Evolutionary conservation across 2,888 invertebrate genomes (phyloP).

Genomic region (Laspeyria flexula): DNA sequence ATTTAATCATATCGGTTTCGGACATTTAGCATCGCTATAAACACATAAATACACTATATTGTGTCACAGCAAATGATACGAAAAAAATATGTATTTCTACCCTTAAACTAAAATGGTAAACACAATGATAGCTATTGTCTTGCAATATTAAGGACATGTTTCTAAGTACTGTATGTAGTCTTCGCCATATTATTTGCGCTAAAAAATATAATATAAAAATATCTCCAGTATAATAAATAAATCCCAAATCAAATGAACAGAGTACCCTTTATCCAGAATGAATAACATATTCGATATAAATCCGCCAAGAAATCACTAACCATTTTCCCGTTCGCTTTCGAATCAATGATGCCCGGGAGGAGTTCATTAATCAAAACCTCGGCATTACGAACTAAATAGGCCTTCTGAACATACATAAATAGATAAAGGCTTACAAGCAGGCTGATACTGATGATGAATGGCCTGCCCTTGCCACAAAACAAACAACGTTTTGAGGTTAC

Average conservation of each 20-base stretch:
- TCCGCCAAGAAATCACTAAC: constrained; percentile 35
- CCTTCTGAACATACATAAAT: constrained; percentile 29
- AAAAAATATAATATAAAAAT: too few species aligned
- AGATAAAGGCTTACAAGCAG: constrained; percentile 24
- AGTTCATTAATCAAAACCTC: constrained; percentile 41
- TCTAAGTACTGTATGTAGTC: too few species aligned
- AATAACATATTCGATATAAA: constrained; percentile 33
- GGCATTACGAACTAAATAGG: constrained; percentile 29
- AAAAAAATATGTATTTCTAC: too few species aligned
- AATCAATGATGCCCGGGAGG: constrained; percentile 31
- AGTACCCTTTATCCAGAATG: constrained; percentile 17
- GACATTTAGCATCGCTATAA: too few species aligned
- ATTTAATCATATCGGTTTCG: too few species aligned
- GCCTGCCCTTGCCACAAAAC: constrained; percentile 14
- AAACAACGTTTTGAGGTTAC: constrained; percentile 13
- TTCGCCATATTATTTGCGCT: too few species aligned
- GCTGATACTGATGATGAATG: constrained; percentile 35
- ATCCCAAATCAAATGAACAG: constrained; percentile 8
- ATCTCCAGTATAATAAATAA: neutral
- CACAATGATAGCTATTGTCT: too few species aligned
- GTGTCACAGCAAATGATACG: too few species aligned
- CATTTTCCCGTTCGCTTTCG: constrained; percentile 23
- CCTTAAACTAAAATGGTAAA: too few species aligned
- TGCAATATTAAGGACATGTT: too few species aligned
- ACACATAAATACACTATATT: too few species aligned